phyloP scores from a whole-genome alignment of 2,797 vertebrate genomes.

The Chelon auratus region DNA sequence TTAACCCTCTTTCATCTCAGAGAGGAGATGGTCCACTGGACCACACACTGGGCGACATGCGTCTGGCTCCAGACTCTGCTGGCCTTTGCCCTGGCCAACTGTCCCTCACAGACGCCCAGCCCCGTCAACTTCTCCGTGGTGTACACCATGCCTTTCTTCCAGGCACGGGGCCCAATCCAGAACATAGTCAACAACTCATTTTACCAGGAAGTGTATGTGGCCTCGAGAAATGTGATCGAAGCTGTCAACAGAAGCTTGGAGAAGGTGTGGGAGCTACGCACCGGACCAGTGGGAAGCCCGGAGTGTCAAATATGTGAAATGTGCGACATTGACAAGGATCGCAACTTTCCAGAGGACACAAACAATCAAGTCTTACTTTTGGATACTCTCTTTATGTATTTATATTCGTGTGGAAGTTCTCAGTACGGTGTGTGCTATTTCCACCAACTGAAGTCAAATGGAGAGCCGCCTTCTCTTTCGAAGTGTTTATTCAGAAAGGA shows the following conservation, averaged over 20 bases:
- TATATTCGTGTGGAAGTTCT: constrained; percentile 92
- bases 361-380: constrained; percentile 88
- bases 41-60: constrained; percentile 75
- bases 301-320: constrained; percentile 86
- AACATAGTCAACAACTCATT: constrained; percentile 85
- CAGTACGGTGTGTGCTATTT: constrained; percentile 90
- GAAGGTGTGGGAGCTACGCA: constrained; percentile 82
- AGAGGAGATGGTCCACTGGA: constrained; percentile 83
- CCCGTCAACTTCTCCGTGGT: constrained; percentile 87
- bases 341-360: constrained; percentile 77
- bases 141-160: constrained; percentile 88
- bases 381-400: constrained; percentile 88
- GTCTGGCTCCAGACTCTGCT: constrained; percentile 82
- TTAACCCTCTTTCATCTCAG: constrained; percentile 20
- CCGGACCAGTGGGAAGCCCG: constrained; percentile 86
- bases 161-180: constrained; percentile 84
- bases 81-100: constrained; percentile 77
- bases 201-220: constrained; percentile 86
- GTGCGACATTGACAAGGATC: constrained; percentile 86
- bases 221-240: constrained; percentile 88
- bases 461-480: constrained; percentile 72
- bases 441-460: constrained; percentile 81
- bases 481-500: constrained; percentile 87
- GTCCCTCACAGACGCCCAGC: constrained; percentile 78
- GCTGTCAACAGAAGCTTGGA: constrained; percentile 82